Evolutionary conservation across 2,888 invertebrate genomes (phyloP).

Genomic region (Coronaproctus castanopsis): DNA sequence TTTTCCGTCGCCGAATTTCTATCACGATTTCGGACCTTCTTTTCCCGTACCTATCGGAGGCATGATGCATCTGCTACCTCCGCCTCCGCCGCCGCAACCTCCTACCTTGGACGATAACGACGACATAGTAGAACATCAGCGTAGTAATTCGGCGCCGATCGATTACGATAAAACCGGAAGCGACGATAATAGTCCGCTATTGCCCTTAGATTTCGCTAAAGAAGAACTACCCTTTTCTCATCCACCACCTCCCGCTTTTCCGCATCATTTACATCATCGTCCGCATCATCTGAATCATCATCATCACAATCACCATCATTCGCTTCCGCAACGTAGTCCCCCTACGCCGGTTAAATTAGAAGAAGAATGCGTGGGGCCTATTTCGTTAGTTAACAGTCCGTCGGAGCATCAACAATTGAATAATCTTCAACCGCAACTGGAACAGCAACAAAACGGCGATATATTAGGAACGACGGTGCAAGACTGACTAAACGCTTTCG

Average conservation of each 20-base stretch:
- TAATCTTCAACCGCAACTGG: conserved; percentile 2
- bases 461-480: conserved; percentile 2
- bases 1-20: conserved; percentile 41
- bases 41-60: conserved; percentile 69
- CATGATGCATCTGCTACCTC: conserved; percentile 55
- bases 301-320: too few species aligned
- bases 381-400: conserved; percentile 3
- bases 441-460: conserved; percentile 1
- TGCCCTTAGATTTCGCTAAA: conserved; percentile 17
- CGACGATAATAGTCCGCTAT: conserved; percentile 16
- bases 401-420: conserved; percentile 2
- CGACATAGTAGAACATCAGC: conserved; percentile 14
- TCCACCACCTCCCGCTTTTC: not conserved
- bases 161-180: conserved; percentile 16
- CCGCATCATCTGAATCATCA: too few species aligned
- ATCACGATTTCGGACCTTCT: conserved; percentile 56
- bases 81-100: conserved; percentile 33
- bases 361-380: conserved; percentile 3
- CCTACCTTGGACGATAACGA: conserved; percentile 20
- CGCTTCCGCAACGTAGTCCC: too few species aligned
- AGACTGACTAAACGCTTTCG: conserved; percentile 14
- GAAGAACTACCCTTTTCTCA: too few species aligned
- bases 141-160: conserved; percentile 15
- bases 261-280: not conserved
- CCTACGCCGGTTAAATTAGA: conserved; percentile 13